Percentiles rank a stretch among this genome's conserved stretches.
phyloP scores from a whole-genome alignment of 2,888 invertebrate genomes.

The Leptinotarsa rubiginosa region DNA sequence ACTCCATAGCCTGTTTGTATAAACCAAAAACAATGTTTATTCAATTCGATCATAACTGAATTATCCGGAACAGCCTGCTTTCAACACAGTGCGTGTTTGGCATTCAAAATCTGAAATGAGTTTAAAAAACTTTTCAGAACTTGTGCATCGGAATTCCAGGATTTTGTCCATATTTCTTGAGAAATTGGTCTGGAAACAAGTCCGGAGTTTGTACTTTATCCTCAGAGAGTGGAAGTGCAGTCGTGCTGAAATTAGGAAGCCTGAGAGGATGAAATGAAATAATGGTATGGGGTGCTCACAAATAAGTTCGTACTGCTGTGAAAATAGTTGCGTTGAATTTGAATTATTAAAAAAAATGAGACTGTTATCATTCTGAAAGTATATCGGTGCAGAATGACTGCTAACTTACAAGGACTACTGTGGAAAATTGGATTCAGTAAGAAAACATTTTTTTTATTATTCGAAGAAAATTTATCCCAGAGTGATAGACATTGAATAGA shows the following conservation, averaged over 20 bases:
- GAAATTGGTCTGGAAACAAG: slow-evolving; percentile 2
- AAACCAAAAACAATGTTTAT: slow-evolving; percentile 3
- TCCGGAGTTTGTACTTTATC: slow-evolving; percentile 15
- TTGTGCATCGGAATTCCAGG: slow-evolving; percentile 1
- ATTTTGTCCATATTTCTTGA: slow-evolving; percentile 10
- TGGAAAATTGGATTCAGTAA: too few species aligned
- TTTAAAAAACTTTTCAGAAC: slow-evolving; percentile 13
- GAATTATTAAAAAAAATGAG: too few species aligned
- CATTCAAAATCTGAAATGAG: slow-evolving; percentile 11
- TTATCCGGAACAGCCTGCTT: slow-evolving; percentile 9
- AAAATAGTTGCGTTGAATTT: too few species aligned
- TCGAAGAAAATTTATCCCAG: too few species aligned
- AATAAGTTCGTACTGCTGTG: too few species aligned
- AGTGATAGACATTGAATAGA: too few species aligned
- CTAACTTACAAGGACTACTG: too few species aligned
- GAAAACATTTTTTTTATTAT: too few species aligned
- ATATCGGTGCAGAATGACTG: too few species aligned
- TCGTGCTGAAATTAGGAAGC: background rate
- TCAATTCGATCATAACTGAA: slow-evolving; percentile 15
- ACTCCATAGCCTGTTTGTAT: background rate
- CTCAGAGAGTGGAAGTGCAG: background rate
- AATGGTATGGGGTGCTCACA: too few species aligned
- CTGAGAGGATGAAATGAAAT: background rate
- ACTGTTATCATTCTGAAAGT: too few species aligned
- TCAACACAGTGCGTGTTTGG: slow-evolving; percentile 12